These are phyloP conservation scores for Phyllotreta striolata DNA, from an alignment of 2,888 invertebrate genomes.

Conservation along the genomic window DNA sequence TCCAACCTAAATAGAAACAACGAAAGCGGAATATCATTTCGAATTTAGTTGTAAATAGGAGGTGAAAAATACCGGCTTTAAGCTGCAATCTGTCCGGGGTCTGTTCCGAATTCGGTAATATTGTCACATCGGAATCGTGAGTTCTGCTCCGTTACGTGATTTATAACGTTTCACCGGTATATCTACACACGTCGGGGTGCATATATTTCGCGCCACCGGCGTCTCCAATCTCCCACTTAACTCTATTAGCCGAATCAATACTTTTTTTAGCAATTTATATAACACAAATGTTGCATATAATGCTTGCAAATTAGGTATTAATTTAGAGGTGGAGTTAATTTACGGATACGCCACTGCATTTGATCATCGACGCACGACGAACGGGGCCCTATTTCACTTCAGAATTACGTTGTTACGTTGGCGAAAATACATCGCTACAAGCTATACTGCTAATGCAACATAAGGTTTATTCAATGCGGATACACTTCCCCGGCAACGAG, in stretches of 20 bases:
- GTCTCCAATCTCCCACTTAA: background rate
- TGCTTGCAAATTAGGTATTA: too few species aligned
- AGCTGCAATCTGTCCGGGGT: conserved; percentile 27
- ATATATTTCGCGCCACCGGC: conserved; percentile 47
- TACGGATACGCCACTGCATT: too few species aligned
- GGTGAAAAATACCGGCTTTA: background rate
- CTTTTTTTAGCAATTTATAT: too few species aligned
- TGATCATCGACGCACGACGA: conserved; percentile 25
- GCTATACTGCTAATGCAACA: conserved; percentile 16
- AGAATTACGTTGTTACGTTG: conserved; percentile 29
- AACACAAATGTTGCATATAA: too few species aligned
- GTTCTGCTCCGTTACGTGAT: conserved; percentile 56
- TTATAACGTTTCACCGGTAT: conserved; percentile 52
- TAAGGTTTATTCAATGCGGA: conserved; percentile 23
- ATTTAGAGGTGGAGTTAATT: too few species aligned
- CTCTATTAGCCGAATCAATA: too few species aligned
- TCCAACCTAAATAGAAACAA: too few species aligned
- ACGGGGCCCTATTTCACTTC: conserved; percentile 29
- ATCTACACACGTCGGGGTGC: conserved; percentile 50
- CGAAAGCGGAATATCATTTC: too few species aligned
- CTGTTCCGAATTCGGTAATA: conserved; percentile 47
- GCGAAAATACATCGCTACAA: conserved; percentile 27
- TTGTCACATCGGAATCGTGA: conserved; percentile 56
- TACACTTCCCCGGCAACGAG: conserved; percentile 22
- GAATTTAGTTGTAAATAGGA: too few species aligned